phyloP scores from a whole-genome alignment of 2,888 invertebrate species.

The Ommatoiulus sabulosus region DNA sequence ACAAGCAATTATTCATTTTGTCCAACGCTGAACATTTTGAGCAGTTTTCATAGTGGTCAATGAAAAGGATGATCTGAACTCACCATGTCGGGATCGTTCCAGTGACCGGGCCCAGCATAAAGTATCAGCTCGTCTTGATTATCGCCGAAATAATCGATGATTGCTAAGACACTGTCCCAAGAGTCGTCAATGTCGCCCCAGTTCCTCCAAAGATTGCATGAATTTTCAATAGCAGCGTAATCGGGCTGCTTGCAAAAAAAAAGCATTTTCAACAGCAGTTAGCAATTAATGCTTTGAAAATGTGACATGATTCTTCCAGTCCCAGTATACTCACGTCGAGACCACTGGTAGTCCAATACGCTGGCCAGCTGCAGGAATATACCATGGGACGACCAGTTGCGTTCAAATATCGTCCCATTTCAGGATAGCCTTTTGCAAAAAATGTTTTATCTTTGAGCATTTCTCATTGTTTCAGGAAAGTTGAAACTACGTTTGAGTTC shows the following conservation, averaged over 20 bases:
- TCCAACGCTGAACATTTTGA: neutral
- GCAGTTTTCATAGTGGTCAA: neutral
- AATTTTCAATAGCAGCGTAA: conserved; percentile 84
- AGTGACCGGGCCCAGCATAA: conserved; percentile 94
- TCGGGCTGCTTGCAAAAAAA: conserved; percentile 78
- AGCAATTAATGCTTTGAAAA: neutral
- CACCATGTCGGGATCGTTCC: conserved; percentile 99
- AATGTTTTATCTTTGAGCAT: neutral
- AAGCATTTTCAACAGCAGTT: no score
- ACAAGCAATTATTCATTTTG: neutral
- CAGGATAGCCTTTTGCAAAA: conserved; percentile 69
- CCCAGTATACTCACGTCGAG: conserved; percentile 49
- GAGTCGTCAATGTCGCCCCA: conserved; percentile 96
- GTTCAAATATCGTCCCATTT: conserved; percentile 69
- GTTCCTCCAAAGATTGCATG: conserved; percentile 96
- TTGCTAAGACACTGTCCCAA: conserved; percentile 90
- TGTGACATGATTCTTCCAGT: neutral
- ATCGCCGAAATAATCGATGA: conserved; percentile 95
- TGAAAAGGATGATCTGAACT: conserved; percentile 53
- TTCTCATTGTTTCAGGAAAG: neutral
- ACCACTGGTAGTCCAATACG: conserved; percentile 64
- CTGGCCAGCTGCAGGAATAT: conserved; percentile 72
- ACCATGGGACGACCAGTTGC: conserved; percentile 70
- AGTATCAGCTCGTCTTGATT: conserved; percentile 90
- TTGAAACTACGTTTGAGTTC: neutral